Evolutionary conservation across 2,888 invertebrate genomes (phyloP).

Genomic region (Caenorhabditis sinica): DNA sequence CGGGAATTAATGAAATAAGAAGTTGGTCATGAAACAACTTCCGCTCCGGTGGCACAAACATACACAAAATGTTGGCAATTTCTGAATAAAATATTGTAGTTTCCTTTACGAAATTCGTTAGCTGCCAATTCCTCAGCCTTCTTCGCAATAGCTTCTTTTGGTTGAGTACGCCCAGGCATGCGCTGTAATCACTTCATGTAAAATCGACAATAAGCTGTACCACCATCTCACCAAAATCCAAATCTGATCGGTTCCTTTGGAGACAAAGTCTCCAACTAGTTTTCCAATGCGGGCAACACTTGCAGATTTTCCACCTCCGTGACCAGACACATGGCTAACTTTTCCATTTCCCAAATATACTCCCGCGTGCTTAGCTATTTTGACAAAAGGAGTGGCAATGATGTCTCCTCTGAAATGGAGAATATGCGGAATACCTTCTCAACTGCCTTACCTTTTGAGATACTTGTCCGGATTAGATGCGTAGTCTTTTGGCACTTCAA

Average conservation of each 20-base stretch:
- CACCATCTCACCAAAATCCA: neutral
- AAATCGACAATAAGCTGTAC: neutral
- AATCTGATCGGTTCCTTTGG: neutral
- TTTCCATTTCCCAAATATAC: neutral
- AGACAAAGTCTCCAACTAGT: constrained; percentile 1
- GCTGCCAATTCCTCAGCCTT: constrained; percentile 9
- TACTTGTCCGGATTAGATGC: neutral
- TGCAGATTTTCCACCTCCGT: neutral
- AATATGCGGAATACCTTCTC: neutral
- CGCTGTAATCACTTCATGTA: neutral
- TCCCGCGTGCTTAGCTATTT: neutral
- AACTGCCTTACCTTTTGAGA: neutral
- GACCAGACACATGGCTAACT: neutral
- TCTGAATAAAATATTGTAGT: neutral
- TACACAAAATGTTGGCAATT: constrained; percentile 9
- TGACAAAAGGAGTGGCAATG: neutral
- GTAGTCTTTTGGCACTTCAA: neutral
- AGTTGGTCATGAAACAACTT: too few species aligned
- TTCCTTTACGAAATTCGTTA: constrained; percentile 4
- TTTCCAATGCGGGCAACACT: neutral
- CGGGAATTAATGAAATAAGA: too few species aligned
- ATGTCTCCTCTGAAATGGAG: neutral
- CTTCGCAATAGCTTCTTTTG: constrained; percentile 1
- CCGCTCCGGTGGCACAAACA: constrained; percentile 15
- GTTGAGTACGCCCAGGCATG: neutral